A percentile compares a stretch with the other conserved stretches of the same genome.
These are phyloP conservation scores for Leptatherina wallacei DNA, from an alignment of 2,797 vertebrate species.

Conservation along the genomic window DNA sequence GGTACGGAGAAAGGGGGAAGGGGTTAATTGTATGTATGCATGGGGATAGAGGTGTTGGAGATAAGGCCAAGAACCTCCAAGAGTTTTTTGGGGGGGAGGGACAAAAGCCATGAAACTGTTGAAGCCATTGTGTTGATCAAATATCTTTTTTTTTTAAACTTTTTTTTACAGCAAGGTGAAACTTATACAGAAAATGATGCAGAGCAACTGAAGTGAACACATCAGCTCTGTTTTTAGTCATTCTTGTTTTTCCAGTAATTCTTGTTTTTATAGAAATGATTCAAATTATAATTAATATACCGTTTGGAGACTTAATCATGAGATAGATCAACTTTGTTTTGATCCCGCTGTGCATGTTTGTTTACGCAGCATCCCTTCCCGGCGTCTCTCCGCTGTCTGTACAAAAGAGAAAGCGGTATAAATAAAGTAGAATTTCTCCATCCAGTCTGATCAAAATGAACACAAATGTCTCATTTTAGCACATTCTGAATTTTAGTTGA, in stretches of 20 bases:
- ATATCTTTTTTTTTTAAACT: not conserved
- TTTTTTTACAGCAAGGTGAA: not conserved
- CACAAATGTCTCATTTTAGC: not conserved
- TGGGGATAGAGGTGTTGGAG: constrained; percentile 68
- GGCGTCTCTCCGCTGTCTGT: not conserved
- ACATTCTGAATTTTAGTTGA: not conserved
- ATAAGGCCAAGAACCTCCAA: constrained; percentile 72
- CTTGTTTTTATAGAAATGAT: not conserved
- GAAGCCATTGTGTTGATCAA: constrained; percentile 18
- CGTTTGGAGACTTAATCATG: not conserved
- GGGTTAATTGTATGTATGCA: constrained; percentile 76
- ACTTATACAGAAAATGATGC: not conserved
- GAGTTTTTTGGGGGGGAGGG: constrained; percentile 44
- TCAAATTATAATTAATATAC: not conserved
- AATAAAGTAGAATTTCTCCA: not conserved
- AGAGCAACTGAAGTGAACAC: not conserved
- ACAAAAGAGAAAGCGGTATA: too few species aligned
- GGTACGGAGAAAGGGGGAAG: constrained; percentile 42
- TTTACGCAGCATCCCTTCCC: not conserved
- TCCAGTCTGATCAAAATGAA: not conserved
- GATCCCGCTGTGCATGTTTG: not conserved
- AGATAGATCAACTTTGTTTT: not conserved
- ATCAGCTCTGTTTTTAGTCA: not conserved
- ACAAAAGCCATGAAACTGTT: constrained; percentile 13
- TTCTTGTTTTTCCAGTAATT: not conserved